These are phyloP conservation scores for Xyliphius kryptos DNA, from an alignment of 2,113 vertebrate species.

Conservation along the genomic window DNA sequence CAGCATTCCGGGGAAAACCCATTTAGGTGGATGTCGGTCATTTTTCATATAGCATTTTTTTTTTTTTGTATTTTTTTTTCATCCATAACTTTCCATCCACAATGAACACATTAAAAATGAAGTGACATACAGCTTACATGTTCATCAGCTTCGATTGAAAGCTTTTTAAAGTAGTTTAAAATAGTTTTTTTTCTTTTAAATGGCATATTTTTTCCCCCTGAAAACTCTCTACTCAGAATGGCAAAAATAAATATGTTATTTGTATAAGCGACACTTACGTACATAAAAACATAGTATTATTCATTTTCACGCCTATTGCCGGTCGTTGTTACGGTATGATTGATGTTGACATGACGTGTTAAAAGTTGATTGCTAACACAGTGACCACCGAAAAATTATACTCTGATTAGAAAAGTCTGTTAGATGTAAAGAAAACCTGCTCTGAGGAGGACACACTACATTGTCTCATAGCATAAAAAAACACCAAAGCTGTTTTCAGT, in stretches of 20 bases:
- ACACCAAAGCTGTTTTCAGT: conserved; percentile 1
- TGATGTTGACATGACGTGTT: conserved; percentile 36
- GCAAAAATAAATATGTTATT: conserved; percentile 86
- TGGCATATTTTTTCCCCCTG: conserved; percentile 58
- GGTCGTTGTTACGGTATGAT: conserved; percentile 28
- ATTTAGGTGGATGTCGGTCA: neutral
- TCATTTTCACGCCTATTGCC: conserved; percentile 50
- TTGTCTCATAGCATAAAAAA: neutral
- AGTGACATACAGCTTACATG: conserved; percentile 59
- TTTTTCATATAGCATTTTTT: conserved; percentile 16
- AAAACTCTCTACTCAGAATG: conserved; percentile 70
- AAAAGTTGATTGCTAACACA: conserved; percentile 18
- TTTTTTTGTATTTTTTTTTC: conserved; percentile 16
- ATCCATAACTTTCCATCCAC: conserved; percentile 43
- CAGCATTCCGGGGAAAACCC: conserved; percentile 29
- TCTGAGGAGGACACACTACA: conserved; percentile 35
- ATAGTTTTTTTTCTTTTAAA: conserved; percentile 63
- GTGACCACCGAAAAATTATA: conserved; percentile 33
- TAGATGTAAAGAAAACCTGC: conserved; percentile 46
- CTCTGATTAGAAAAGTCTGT: conserved; percentile 21
- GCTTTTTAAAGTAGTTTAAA: conserved; percentile 70
- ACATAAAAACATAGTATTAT: conserved; percentile 62
- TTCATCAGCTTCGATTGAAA: conserved; percentile 67
- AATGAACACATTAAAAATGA: conserved; percentile 48
- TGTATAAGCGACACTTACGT: conserved; percentile 71